Evolutionary conservation across 2,888 invertebrate species (phyloP).

Genomic region (Melinopterus prodromus): DNA sequence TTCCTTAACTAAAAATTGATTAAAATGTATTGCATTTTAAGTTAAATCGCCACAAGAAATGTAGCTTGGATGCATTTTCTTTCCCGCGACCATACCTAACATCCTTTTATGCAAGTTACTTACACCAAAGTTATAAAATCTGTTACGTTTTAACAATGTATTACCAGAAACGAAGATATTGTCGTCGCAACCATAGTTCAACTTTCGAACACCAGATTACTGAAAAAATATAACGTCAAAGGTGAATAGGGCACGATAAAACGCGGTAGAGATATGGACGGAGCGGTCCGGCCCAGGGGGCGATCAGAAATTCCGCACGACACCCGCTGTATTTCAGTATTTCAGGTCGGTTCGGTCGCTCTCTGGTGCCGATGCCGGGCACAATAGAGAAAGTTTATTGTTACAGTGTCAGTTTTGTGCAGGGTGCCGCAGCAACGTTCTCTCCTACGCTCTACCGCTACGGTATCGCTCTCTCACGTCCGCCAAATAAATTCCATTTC

Average conservation of each 20-base stretch:
- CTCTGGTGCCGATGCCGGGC: neutral
- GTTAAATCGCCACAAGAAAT: no score
- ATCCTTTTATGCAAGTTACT: no score
- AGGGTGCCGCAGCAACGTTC: neutral
- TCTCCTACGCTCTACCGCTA: constrained; percentile 6
- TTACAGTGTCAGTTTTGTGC: constrained; percentile 11
- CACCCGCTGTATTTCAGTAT: constrained; percentile 22
- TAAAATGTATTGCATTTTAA: no score
- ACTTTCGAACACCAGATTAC: neutral
- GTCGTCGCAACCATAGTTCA: neutral
- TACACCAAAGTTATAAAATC: no score
- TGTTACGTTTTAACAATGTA: no score
- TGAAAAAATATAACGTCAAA: neutral
- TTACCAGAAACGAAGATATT: no score
- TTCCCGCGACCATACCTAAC: no score
- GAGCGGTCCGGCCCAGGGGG: neutral
- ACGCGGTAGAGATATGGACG: neutral
- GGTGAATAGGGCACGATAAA: neutral
- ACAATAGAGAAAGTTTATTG: constrained; percentile 17
- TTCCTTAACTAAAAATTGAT: no score
- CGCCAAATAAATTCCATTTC: constrained; percentile 21
- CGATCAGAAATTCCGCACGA: constrained; percentile 9
- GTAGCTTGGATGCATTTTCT: no score
- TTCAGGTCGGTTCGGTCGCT: constrained; percentile 12
- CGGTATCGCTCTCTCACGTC: constrained; percentile 17